Evolutionary conservation across 2,888 invertebrate genomes (phyloP), one percentile per base, ranked within the genome.

Genomic region (Gymnocheta viridis): DNA sequence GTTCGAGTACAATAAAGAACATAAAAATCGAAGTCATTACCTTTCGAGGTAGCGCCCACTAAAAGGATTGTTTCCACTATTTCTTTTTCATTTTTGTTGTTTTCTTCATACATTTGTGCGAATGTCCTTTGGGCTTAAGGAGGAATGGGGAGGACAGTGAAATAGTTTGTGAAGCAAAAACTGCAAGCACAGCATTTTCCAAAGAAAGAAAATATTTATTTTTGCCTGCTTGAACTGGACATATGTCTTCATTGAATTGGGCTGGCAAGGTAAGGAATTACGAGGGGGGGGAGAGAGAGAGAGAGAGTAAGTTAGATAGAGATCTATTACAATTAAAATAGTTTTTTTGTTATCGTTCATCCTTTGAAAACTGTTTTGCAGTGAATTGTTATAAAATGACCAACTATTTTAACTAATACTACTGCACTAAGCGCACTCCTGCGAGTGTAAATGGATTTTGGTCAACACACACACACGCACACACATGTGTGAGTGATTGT

Each of bases 181-280:
- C 24, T 72, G 86, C 86, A 83, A 85, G 82, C 80, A 32, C 77
- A 82, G 86, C 86, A 83, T 60, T 78, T 83, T 29, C n/a, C n/a
- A n/a, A n/a, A n/a, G 64, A 49, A 79, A 49, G 19, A 67, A n/a
- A n/a, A n/a, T n/a, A n/a, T n/a, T 29, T 29, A 19, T 58, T 58
- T 64, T 54, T 47, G 32, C 56, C 64, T 58, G 64, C 22, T 51
- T 78, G 67, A 78, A 74, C 69, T 79, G 41, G 7, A 32, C 32
- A 7, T 32, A 32, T 7, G 87, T 86, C 80, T 82, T 81, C n/a
- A 54, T 82, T 67, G 82, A 54, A 70, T 14, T 66, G 38, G 49
- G 62, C 54, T 49, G 44, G 7, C 38, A 27, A 27, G 49, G 24
- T 62, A n/a, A n/a, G n/a, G n/a, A n/a, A n/a, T n/a, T n/a, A n/a